Evolutionary conservation across 2,888 invertebrate species (phyloP), one percentile per base, ranked within the genome.

Genomic region (Rotaria socialis): DNA sequence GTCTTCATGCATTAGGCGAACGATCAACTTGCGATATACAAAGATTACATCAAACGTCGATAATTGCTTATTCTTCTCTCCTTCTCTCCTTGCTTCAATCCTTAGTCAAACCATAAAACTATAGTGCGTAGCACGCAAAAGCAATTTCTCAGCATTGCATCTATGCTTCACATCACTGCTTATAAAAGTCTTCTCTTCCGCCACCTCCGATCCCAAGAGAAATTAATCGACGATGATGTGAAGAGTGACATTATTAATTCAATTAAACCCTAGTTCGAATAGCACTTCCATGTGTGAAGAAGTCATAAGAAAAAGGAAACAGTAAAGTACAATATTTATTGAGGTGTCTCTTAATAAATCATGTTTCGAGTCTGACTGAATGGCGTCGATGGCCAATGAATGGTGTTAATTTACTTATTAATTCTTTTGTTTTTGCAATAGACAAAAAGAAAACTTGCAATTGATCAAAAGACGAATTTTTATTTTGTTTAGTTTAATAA

Each of bases 221-320:
- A 67, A 67, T 67, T 67, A 67, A 67, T 67, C 27, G 67, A 67
- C 19, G 67, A 67, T 67, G 67, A 67, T 67, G 67, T 67, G 67
- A 67, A 67, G 67, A 67, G 67, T 67, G 67, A 67, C 67, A 67
- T 67, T 67, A 67, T 67, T 67, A 67, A 67, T 67, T 67, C 67
- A 35, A 67, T 67, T 67, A 67, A 67, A 35, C 7, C 27, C 14
- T 35, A 16, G 67, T 35, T 67, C 67, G 35, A 67, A 67, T 19
- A 16, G 16, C 4, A 35, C 14, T 19, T 35, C 35, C 5, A 35
- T 35, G 67, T 16, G 14, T 67, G 27, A 19, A 67, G 35, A 67
- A 41, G 35, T 35, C 19, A 11, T 67, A 67, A 67, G 35, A 16
- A 67, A 67, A 67, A 35, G 67, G 35, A 67, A 35, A 67, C 35